A percentile compares a stretch with the other conserved stretches of the same genome.
phyloP scores from a whole-genome alignment of 2,113 vertebrate species.

The Phyllostomus discolor region DNA sequence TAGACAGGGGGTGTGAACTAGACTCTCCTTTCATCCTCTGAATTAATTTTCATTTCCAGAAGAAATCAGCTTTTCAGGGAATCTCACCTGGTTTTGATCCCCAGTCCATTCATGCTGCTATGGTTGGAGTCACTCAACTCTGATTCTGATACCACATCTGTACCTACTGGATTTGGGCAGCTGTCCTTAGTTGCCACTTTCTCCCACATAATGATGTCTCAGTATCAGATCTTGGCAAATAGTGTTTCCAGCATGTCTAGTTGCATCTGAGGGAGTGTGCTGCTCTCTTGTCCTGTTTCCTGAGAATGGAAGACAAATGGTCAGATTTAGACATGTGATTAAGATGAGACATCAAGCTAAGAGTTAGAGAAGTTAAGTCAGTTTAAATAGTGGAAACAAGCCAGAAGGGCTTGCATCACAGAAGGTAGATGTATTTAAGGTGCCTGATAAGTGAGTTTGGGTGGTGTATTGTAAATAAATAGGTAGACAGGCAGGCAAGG shows the following conservation, averaged over 20 bases:
- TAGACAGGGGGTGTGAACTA: constrained; percentile 87
- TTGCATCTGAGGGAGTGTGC: constrained; percentile 87
- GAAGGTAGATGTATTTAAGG: neutral
- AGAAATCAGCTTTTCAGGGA: constrained; percentile 89
- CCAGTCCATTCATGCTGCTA: constrained; percentile 85
- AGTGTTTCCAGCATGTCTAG: constrained; percentile 87
- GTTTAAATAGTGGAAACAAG: constrained; percentile 58
- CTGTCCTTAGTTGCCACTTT: constrained; percentile 89
- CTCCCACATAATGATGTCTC: constrained; percentile 89
- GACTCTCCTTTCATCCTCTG: constrained; percentile 86
- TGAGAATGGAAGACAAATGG: constrained; percentile 83
- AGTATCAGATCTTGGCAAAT: constrained; percentile 88
- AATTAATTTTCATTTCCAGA: constrained; percentile 85
- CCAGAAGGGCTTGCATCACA: constrained; percentile 75
- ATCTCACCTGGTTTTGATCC: constrained; percentile 86
- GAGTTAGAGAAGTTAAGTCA: constrained; percentile 65
- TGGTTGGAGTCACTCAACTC: constrained; percentile 88
- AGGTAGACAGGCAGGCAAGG: constrained; percentile 49
- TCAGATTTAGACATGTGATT: constrained; percentile 91
- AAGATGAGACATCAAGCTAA: constrained; percentile 92
- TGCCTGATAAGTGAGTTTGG: constrained; percentile 12
- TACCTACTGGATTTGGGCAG: constrained; percentile 86
- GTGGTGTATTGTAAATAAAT: constrained; percentile 1
- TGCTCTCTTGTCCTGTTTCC: constrained; percentile 89
- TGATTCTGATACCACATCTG: constrained; percentile 92